Evolutionary conservation across 2,888 invertebrate genomes (phyloP), one percentile per base, ranked within the genome.

Genomic region (Furcula furcula): DNA sequence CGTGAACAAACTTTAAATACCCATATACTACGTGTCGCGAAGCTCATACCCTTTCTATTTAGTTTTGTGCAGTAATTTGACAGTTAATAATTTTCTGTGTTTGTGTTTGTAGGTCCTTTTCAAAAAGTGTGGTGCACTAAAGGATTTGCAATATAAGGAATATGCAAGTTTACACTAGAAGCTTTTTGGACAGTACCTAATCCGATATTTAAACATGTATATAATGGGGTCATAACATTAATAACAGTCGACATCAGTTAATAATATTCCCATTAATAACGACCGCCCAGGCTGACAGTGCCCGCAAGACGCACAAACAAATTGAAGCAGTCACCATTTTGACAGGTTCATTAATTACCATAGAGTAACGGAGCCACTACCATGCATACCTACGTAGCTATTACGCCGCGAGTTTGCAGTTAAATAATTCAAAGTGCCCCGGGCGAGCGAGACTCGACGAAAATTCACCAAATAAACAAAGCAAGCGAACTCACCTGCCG

Each of bases 381-480:
- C 12, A 23, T 23, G 12, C 7, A 23, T 23, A 23, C 4, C 7
- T 23, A 23, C 11, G 29, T 46, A 43, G 36, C 36, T 42, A 38
- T 39, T 42, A 36, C 32, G 46, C 40, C 29, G 36, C 29, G 36
- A 28, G 30, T 41, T 31, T 39, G 40, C 31, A 30, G 41, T 42
- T 55, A 50, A 53, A 60, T 55, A 58, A 67, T 65, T 64, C 54
- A 58, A 55, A 61, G 46, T 39, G 54, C 54, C 58, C 16, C 40
- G 27, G 40, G 34, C 32, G 32, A 29, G 13, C 36, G 33, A 34
- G 55, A 40, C 34, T 49, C 51, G 45, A 53, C 52, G 54, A 59
- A 60, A 52, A 55, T 58, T 56, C 22, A 55, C 53, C 50, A 46
- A 58, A 60, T 64, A 64, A 66, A 68, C 64, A 64, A 46, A 48